Base-by-base conservation (phyloP, 2,797 vertebrate genomes). In the Triplophysa bombifrons region DNA sequence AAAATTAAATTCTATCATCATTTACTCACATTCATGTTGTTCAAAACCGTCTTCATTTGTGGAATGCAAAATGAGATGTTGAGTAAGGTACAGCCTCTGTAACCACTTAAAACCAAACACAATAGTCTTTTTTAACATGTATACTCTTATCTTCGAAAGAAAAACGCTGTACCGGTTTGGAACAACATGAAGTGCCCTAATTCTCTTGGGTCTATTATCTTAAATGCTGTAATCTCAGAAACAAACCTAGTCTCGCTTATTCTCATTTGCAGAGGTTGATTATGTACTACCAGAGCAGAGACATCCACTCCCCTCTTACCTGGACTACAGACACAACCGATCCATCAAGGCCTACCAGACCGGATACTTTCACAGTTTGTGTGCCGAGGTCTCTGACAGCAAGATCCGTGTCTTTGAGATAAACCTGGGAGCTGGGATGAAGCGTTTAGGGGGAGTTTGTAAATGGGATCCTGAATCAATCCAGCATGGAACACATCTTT, bases 221-320 rank as follows among this genome's bases (percentile, higher is more conserved):
- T 38, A 38, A 38, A 41, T 41, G 46, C 20, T 58, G 20, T 22
- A 12, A 58, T 25, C 20, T 58, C 14, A 64, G 10, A 6, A 64
- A 63, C 41, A 34, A 60, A 51, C 19, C 46, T 9, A 51, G 22
- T 41, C 13, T 65, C 0, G 7, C 41, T 51, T 61, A 12, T 17
- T 2, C 55, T 13, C 87, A 93, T 50, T 86, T 86, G 0, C 81
- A 95, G 95, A 91, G 56, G 89, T 79, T 27, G 92, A 94, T 71
- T 90, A 91, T 61, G 64, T 87, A 81, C 95, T 94, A 87, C 97
- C 96, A 0, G 96, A 97, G 38, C 93, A 92, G 65, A 93, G 89
- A 84, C 96, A 98, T 78, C 97, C 97, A 0, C 91, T 99, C 84
- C 96, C 97, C 70, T 95, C 96, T 14, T 98, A 98, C 90, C 88